Evolutionary conservation across 2,888 invertebrate species (phyloP).

Genomic region (Oscheius sp.): DNA sequence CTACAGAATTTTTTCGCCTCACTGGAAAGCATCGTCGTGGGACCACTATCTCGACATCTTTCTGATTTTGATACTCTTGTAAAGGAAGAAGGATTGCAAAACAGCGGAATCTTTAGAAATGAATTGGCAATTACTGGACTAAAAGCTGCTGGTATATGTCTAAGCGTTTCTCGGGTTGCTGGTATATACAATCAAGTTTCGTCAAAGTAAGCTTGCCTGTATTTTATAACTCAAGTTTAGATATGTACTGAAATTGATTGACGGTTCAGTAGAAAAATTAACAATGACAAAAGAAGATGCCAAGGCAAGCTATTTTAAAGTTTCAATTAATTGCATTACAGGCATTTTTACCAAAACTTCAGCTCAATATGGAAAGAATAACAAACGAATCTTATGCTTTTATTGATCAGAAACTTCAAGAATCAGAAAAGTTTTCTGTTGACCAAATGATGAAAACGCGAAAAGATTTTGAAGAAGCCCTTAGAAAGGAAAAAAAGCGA

Average conservation of each 20-base stretch:
- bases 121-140: not conserved
- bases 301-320: not conserved
- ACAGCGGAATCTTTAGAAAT: not conserved
- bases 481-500: no score
- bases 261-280: not conserved
- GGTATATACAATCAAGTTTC: not conserved
- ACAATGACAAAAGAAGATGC: not conserved
- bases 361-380: not conserved
- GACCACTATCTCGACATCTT: not conserved
- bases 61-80: not conserved
- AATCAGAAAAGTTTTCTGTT: not conserved
- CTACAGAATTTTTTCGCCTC: constrained; percentile 1
- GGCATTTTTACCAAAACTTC: not conserved
- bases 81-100: not conserved
- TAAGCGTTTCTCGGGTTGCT: not conserved
- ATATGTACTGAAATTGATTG: not conserved
- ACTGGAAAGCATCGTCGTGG: not conserved
- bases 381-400: not conserved
- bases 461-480: not conserved
- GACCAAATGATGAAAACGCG: not conserved
- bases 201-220: not conserved
- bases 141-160: not conserved
- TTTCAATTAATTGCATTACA: not conserved
- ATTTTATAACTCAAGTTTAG: not conserved
- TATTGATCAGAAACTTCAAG: not conserved